Conservation (phyloP, 2,888 invertebrate species). For the Andrena fulva region DNA sequence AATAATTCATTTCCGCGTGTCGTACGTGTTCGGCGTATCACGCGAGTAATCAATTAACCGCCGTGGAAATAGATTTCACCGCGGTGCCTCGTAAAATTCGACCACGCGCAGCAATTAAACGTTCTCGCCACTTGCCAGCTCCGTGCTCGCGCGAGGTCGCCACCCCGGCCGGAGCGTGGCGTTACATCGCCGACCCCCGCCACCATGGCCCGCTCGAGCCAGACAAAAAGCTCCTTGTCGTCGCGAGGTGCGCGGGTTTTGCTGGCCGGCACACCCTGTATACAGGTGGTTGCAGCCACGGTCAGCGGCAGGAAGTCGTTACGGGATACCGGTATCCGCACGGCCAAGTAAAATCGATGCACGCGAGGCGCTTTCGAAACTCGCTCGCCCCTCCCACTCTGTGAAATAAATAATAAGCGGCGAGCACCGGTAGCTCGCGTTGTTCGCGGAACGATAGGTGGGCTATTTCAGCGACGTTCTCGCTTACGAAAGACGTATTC, state of each 20-base stretch:
- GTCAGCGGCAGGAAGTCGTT: constrained; percentile 48
- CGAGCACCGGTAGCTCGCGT: constrained; percentile 4
- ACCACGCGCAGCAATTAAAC: constrained; percentile 6
- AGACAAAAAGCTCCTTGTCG: background rate
- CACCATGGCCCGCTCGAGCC: background rate
- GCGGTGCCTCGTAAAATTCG: constrained; percentile 18
- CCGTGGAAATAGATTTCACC: constrained; percentile 18
- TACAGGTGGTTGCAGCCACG: constrained; percentile 27
- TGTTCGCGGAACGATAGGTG: constrained; percentile 2
- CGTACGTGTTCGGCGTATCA: constrained; percentile 39
- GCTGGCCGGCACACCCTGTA: constrained; percentile 28
- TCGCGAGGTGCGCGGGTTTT: background rate
- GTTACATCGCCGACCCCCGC: background rate
- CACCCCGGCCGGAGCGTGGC: background rate
- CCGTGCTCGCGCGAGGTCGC: background rate
- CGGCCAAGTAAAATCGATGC: constrained; percentile 55
- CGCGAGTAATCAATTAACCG: constrained; percentile 43
- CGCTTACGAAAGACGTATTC: background rate
- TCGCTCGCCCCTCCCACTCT: constrained; percentile 48
- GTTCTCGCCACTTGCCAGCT: background rate
- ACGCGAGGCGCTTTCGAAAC: constrained; percentile 57
- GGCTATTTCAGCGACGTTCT: background rate
- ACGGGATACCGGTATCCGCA: constrained; percentile 49
- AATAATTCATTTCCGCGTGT: constrained; percentile 45
- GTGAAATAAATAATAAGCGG: constrained; percentile 46